Evolutionary conservation across 2,113 vertebrate species (phyloP).

Genomic region (Isichthys henryi): DNA sequence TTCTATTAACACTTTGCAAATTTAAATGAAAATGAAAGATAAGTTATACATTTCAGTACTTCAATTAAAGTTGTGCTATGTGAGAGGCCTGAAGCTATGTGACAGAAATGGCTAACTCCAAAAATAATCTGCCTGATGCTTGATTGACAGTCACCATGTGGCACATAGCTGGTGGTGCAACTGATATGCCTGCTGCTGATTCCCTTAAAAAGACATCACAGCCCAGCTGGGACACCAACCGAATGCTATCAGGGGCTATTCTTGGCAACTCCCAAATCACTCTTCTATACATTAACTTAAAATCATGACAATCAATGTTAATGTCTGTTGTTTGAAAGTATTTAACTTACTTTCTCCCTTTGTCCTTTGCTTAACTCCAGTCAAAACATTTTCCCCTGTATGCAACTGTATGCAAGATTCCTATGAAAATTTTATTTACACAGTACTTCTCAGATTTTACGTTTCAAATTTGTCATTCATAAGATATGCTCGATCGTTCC

Average conservation of each 20-base stretch:
- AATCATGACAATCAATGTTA: conserved; percentile 39
- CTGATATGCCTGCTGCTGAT: conserved; percentile 81
- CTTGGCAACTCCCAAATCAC: conserved; percentile 68
- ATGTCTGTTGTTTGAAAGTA: not conserved
- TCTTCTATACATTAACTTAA: conserved; percentile 71
- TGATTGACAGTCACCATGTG: conserved; percentile 98
- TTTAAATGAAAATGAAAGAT: not conserved
- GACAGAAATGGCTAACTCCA: conserved; percentile 74
- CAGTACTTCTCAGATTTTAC: not conserved
- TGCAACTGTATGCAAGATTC: not conserved
- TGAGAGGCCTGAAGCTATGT: conserved; percentile 45
- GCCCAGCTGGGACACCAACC: conserved; percentile 66
- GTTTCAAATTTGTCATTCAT: not conserved
- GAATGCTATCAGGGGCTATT: conserved; percentile 91
- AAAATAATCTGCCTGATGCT: conserved; percentile 68
- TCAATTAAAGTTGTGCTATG: not conserved
- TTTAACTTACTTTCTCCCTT: not conserved
- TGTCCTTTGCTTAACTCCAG: not conserved
- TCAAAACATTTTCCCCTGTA: not conserved
- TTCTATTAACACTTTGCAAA: not conserved
- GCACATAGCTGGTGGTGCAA: conserved; percentile 73
- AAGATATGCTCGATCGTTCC: not conserved
- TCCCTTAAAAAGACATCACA: conserved; percentile 98
- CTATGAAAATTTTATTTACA: not conserved
- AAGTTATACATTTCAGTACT: not conserved